These are phyloP conservation scores for Heliconius charithonia DNA, from an alignment of 2,888 invertebrate genomes.

Conservation along the genomic window DNA sequence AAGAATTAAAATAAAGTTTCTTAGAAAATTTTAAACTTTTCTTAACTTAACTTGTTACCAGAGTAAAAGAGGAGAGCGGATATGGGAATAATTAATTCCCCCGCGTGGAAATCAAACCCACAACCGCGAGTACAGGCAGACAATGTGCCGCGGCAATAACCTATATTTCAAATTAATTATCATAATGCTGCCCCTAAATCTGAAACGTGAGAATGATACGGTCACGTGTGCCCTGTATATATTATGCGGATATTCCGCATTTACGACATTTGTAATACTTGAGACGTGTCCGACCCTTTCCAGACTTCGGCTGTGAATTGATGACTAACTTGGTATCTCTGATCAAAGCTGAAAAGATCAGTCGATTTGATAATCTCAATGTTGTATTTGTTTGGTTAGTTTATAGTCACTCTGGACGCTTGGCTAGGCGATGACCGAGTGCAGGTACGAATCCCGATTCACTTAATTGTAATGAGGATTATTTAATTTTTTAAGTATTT, in stretches of 20 bases:
- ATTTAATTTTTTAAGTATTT: too few species aligned
- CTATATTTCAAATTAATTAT: conserved; percentile 5
- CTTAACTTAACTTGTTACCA: too few species aligned
- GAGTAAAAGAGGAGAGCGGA: too few species aligned
- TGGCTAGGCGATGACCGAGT: too few species aligned
- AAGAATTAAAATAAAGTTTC: too few species aligned
- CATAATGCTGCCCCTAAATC: conserved; percentile 12
- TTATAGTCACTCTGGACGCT: too few species aligned
- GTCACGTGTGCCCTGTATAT: conserved; percentile 23
- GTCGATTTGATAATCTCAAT: background rate
- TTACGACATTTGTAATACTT: conserved; percentile 12
- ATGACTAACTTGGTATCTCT: background rate
- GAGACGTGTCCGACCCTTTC: conserved; percentile 14
- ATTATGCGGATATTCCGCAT: background rate
- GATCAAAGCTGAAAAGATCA: background rate
- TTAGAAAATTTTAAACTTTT: too few species aligned
- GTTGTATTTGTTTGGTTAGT: background rate
- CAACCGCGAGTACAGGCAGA: background rate
- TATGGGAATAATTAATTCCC: too few species aligned
- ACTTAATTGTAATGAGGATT: too few species aligned
- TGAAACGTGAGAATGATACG: conserved; percentile 3
- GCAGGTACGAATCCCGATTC: too few species aligned
- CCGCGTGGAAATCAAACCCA: background rate
- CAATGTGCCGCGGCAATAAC: background rate
- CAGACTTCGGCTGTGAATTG: background rate